Evolutionary conservation across 2,888 invertebrate species (phyloP).

Genomic region (Dryomyza anilis): DNA sequence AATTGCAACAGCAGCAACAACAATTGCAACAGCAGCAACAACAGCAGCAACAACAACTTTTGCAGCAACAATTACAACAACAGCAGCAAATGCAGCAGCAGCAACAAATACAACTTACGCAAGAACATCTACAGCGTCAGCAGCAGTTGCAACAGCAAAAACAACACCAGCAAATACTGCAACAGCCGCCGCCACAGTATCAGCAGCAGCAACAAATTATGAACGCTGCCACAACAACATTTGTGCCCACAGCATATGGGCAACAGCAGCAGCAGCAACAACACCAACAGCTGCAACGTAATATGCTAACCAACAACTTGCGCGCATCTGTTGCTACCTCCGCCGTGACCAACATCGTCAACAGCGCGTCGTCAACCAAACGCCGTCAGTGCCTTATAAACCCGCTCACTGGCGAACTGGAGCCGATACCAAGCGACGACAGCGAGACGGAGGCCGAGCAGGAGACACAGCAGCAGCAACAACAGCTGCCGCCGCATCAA

Average conservation of each 20-base stretch:
- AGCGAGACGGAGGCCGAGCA: constrained; percentile 68
- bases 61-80: constrained; percentile 31
- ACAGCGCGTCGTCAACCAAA: constrained; percentile 58
- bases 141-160: constrained; percentile 32
- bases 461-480: no score
- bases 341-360: no score
- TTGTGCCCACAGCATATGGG: constrained; percentile 1
- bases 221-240: constrained; percentile 21
- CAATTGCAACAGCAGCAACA: constrained; percentile 36
- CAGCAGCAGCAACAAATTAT: constrained; percentile 31
- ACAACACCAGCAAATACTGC: constrained; percentile 30
- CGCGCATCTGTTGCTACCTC: constrained; percentile 32
- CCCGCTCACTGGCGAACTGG: constrained; percentile 85
- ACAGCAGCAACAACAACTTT: constrained; percentile 30
- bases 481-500: no score
- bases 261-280: constrained; percentile 37
- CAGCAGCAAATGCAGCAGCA: constrained; percentile 33
- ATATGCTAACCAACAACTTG: constrained; percentile 20
- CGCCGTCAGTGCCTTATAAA: constrained; percentile 83
- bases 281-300: constrained; percentile 32
- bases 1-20: constrained; percentile 32
- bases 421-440: constrained; percentile 75
- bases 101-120: constrained; percentile 28
- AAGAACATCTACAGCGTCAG: constrained; percentile 31
- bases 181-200: constrained; percentile 32